These are phyloP conservation scores for Hypanus sabinus DNA, from an alignment of 2,113 vertebrate species.

Conservation along the genomic window DNA sequence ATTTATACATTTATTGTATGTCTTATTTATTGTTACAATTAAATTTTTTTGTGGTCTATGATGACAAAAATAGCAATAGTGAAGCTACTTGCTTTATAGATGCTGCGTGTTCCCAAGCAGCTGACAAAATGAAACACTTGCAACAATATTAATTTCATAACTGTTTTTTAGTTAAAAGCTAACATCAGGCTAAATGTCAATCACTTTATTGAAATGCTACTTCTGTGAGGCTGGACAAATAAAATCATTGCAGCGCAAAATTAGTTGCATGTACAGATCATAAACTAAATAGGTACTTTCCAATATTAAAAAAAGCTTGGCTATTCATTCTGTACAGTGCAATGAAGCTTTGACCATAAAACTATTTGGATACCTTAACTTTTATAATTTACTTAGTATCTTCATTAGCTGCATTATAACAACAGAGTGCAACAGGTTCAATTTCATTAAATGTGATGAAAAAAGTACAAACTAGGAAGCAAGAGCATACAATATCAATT, in stretches of 20 bases:
- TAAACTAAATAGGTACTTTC: background rate
- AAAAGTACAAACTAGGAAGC: background rate
- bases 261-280: constrained; percentile 5
- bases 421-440: background rate
- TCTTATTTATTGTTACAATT: no score
- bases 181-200: background rate
- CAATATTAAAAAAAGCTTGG: background rate
- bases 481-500: background rate
- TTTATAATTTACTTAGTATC: background rate
- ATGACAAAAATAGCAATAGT: background rate
- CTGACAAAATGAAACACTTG: background rate
- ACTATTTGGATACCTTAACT: background rate
- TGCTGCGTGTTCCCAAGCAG: background rate
- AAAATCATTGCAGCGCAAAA: background rate
- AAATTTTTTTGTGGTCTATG: background rate
- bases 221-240: background rate
- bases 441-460: background rate
- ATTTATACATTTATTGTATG: no score
- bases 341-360: background rate
- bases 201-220: background rate
- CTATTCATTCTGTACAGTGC: background rate
- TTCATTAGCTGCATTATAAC: background rate
- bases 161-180: background rate
- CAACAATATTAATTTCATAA: background rate
- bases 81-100: background rate